Base-by-base conservation (phyloP, 2,797 vertebrate genomes). In the Vespertilio murinus region DNA sequence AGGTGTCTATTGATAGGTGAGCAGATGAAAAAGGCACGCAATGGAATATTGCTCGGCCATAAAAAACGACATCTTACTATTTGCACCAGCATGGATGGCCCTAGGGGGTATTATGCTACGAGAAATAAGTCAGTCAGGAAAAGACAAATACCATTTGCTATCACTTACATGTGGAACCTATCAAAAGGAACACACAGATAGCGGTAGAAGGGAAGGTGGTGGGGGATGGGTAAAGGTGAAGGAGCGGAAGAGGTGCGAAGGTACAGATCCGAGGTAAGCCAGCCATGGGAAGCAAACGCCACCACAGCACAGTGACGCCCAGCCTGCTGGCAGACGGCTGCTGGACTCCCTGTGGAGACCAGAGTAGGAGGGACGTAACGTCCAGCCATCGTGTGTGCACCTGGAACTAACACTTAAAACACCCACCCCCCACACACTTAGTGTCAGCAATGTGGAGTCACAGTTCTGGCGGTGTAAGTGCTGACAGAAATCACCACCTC, bases 211-310 rank as follows among this genome's bases (percentile, higher is more conserved):
- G 54, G 38, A 22, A 42, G 54, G 78, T 30, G 35, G 35, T 20
- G 54, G 28, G 25, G 38, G 38, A 13, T 7, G 17, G 38, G 54
- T 30, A 35, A 20, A 59, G 35, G 77, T 4, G 78, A 64, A 14
- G 56, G 38, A n/a, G 35, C 17, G 0, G 10, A 7, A 11, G 35
- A 18, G 54, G 25, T 12, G 17, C 5, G 12, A 20, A 22, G 54
- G 30, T 13, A 10, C 56, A 20, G 35, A 28, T 8, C 1, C 7
- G 25, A 42, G 13, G 40, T 22, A 0, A n/a, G 0, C 4, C 1
- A n/a, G 78, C 38, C 56, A 5, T 7, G 17, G 17, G 28, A 61
- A 1, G n/a, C n/a, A n/a, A n/a, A n/a, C n/a, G n/a, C n/a, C n/a
- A n/a, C n/a, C n/a, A n/a, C n/a, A n/a, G n/a, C n/a, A n/a, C n/a